phyloP scores from a whole-genome alignment of 2,888 invertebrate species.

The Chouioia cunea region DNA sequence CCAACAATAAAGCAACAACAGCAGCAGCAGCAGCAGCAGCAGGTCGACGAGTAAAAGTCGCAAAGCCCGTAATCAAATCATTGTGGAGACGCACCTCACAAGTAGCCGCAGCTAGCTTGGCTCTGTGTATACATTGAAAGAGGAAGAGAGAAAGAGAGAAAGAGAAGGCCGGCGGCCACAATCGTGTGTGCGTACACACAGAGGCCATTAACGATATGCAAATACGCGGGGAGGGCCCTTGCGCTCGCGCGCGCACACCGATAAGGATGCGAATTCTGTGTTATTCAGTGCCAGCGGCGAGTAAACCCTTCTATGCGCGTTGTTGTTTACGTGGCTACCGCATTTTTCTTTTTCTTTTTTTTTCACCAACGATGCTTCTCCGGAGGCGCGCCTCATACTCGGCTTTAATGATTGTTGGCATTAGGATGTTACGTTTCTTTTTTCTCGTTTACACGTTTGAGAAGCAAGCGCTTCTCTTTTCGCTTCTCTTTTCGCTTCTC shows the following conservation, averaged over 20 bases:
- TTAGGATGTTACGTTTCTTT: constrained; percentile 1
- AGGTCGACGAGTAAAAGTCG: too few species aligned
- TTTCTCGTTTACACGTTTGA: neutral
- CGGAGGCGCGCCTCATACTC: neutral
- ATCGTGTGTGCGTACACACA: constrained; percentile 3
- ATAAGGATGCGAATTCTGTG: constrained; percentile 54
- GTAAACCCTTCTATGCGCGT: neutral
- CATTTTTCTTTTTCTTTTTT: constrained; percentile 15
- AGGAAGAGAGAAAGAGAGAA: neutral
- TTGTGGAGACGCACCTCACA: too few species aligned
- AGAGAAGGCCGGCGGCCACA: constrained; percentile 23
- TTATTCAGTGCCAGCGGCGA: constrained; percentile 26
- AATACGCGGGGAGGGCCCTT: constrained; percentile 48
- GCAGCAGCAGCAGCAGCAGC: too few species aligned
- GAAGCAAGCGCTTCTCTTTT: too few species aligned
- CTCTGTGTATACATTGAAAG: neutral
- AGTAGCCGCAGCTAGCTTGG: too few species aligned
- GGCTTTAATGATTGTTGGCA: too few species aligned
- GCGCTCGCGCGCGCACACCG: constrained; percentile 20
- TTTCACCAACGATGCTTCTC: neutral
- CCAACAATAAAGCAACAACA: too few species aligned
- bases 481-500: neutral
- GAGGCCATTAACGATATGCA: constrained; percentile 54
- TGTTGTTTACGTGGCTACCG: neutral
- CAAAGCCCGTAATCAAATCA: too few species aligned